A percentile compares a stretch with the other conserved stretches of the same genome.
Evolutionary conservation across 2,113 vertebrate genomes (phyloP).

Genomic region (Pterocles orientalis): DNA sequence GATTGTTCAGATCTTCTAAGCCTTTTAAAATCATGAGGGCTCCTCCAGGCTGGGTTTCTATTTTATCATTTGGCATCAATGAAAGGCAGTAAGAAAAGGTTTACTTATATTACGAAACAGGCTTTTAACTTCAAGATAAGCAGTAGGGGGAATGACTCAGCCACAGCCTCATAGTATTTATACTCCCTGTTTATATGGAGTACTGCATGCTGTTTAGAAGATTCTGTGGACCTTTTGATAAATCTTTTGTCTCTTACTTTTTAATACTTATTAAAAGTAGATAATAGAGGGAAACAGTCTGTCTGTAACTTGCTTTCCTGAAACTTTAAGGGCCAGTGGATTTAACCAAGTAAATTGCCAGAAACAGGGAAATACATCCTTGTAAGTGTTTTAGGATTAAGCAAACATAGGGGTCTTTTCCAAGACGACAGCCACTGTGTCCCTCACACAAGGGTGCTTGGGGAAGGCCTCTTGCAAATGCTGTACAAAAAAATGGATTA

Average conservation of each 20-base stretch:
- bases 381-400: not conserved
- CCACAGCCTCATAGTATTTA: not conserved
- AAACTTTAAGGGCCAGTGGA: not conserved
- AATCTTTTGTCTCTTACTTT: not conserved
- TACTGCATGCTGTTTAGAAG: not conserved
- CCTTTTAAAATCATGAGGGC: not conserved
- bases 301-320: not conserved
- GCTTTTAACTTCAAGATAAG: constrained; percentile 13
- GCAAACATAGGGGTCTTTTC: not conserved
- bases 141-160: not conserved
- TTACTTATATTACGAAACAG: not conserved
- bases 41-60: not conserved
- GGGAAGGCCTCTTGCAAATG: not conserved
- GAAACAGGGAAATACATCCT: not conserved
- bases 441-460: no score
- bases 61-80: not conserved
- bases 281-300: not conserved
- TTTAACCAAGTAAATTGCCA: not conserved
- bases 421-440: not conserved
- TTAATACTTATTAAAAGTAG: not conserved
- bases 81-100: not conserved
- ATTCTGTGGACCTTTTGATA: not conserved
- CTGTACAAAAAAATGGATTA: not conserved
- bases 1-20: not conserved
- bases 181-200: not conserved